phyloP scores from a whole-genome alignment of 1,140 invertebrate genomes.

The Conus ventricosus region DNA sequence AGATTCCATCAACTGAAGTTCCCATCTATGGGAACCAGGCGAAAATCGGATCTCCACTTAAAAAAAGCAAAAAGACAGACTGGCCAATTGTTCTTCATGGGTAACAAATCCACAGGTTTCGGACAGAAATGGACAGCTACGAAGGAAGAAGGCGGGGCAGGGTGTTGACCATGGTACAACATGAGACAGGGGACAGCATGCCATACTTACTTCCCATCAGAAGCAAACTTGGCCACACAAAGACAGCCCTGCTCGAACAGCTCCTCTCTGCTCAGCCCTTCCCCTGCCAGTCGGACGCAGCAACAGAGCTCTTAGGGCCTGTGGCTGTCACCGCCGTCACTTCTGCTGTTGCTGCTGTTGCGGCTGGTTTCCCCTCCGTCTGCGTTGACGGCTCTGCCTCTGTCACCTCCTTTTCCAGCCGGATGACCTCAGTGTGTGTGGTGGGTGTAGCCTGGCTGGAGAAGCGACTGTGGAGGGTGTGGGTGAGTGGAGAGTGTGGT shows the following conservation, averaged over 20 bases:
- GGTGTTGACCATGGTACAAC: no score
- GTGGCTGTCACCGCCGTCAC: neutral
- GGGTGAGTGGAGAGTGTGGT: neutral
- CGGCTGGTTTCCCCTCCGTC: neutral
- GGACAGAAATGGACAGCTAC: no score
- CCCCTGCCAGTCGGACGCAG: neutral
- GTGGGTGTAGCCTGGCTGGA: neutral
- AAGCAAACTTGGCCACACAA: conserved; percentile 22
- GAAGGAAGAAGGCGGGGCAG: no score
- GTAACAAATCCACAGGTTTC: no score
- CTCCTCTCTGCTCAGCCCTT: neutral
- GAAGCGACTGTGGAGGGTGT: neutral
- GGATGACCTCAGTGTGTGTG: no score
- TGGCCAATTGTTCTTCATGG: no score
- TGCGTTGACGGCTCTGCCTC: neutral
- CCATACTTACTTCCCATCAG: conserved; percentile 3
- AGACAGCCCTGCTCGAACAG: neutral
- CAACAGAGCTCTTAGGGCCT: neutral
- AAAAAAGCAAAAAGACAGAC: no score
- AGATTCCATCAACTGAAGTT: no score
- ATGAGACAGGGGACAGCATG: no score
- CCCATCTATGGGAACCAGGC: no score
- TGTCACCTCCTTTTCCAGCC: neutral
- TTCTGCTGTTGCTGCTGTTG: neutral
- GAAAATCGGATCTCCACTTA: no score